Conservation (phyloP, 2,113 vertebrate genomes). For the Phaetusa simplex region DNA sequence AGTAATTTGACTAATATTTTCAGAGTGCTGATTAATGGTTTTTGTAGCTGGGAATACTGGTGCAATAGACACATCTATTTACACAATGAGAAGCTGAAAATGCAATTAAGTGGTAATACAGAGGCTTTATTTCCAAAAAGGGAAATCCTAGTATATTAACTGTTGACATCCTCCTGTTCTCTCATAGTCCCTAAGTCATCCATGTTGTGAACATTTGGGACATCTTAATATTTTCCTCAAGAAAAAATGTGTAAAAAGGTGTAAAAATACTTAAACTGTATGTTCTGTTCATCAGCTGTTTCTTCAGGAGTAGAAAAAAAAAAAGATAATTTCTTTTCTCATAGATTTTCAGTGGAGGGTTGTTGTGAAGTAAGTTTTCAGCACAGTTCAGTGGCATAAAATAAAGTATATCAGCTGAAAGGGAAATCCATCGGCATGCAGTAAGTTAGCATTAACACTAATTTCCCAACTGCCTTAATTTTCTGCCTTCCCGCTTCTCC, state of each 20-base stretch:
- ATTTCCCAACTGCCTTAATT: not conserved
- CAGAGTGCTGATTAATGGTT: not conserved
- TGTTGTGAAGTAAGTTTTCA: not conserved
- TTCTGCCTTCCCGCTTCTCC: not conserved
- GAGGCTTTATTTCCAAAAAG: not conserved
- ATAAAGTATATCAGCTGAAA: not conserved
- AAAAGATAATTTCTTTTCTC: not conserved
- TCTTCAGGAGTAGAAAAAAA: not conserved
- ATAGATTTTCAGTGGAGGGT: not conserved
- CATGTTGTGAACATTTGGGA: not conserved
- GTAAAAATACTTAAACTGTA: not conserved
- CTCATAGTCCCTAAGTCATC: not conserved
- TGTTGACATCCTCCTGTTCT: not conserved
- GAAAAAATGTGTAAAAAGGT: not conserved
- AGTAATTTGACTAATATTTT: not conserved
- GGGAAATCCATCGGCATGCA: not conserved
- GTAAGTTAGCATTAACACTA: not conserved
- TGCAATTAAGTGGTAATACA: not conserved
- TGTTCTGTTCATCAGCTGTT: not conserved
- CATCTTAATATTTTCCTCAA: not conserved
- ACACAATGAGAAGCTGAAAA: not conserved
- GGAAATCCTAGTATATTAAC: not conserved
- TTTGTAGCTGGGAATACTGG: not conserved
- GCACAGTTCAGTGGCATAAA: not conserved
- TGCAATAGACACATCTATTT: not conserved